These are phyloP conservation scores for Zophobas atratus DNA, from an alignment of 1,140 invertebrate genomes.

Conservation along the genomic window DNA sequence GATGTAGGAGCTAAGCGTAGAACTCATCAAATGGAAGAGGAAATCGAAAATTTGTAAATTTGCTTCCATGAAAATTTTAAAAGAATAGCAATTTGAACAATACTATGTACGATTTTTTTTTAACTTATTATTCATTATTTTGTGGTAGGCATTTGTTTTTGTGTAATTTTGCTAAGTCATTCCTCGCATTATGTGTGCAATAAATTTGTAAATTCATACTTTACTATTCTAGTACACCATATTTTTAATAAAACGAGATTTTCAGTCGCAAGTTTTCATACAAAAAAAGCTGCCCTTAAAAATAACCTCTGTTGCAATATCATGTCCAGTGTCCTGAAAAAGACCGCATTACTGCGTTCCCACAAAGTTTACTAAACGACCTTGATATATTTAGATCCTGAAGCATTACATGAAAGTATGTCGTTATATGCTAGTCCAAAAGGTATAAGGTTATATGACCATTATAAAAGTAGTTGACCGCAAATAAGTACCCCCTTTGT, in stretches of 20 bases:
- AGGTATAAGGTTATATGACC: no score
- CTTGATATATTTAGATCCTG: no score
- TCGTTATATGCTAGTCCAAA: no score
- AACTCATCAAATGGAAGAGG: neutral
- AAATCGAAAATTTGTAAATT: neutral
- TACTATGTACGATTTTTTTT: conserved; percentile 18
- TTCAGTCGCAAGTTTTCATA: neutral
- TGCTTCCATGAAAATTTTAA: conserved; percentile 13
- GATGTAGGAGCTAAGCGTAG: neutral
- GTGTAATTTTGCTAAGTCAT: conserved; percentile 31
- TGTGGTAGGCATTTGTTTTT: conserved; percentile 7
- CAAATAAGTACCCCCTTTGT: no score
- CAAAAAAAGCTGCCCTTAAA: no score
- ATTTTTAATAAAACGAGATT: conserved; percentile 37
- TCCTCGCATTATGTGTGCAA: conserved; percentile 37
- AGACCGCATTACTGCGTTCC: no score
- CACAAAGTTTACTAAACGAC: no score
- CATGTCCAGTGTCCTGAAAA: no score
- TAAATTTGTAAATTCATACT: conserved; percentile 34
- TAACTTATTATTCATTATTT: conserved; percentile 26
- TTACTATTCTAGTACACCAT: conserved; percentile 23
- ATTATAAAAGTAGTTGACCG: no score
- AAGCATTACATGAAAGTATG: no score
- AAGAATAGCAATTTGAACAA: conserved; percentile 9
- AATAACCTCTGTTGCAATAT: no score